Conservation (phyloP, 2,113 vertebrate species). For the Aegithalos caudatus region DNA sequence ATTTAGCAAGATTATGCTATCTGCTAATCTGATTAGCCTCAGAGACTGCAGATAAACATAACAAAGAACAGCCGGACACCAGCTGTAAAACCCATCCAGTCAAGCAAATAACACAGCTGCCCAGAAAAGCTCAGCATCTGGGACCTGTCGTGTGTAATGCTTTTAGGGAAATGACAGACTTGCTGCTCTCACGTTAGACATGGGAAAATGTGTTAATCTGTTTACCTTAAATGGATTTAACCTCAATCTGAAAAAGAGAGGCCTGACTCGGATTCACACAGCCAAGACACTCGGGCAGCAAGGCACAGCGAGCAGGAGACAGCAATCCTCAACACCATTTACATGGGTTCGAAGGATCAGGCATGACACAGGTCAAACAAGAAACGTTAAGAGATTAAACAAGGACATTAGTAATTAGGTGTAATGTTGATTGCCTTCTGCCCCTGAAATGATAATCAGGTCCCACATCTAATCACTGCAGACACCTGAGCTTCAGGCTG, state of each 20-base stretch:
- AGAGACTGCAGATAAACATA: conserved; percentile 67
- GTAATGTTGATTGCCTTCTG: background rate
- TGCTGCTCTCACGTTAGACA: conserved; percentile 44
- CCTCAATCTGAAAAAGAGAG: conserved; percentile 46
- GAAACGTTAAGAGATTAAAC: conserved; percentile 27
- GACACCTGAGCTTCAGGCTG: background rate
- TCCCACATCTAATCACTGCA: background rate
- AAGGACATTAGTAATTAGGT: conserved; percentile 4
- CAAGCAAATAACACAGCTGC: conserved; percentile 66
- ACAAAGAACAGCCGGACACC: conserved; percentile 74
- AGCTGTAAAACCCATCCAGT: conserved; percentile 70
- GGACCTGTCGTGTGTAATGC: conserved; percentile 64
- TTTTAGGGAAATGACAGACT: conserved; percentile 73
- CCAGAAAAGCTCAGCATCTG: conserved; percentile 69
- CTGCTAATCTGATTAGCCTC: conserved; percentile 72
- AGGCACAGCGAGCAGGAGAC: background rate
- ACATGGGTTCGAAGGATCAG: background rate
- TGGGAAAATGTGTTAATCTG: conserved; percentile 66
- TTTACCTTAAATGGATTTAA: conserved; percentile 72
- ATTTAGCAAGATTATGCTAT: conserved; percentile 63
- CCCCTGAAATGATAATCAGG: background rate
- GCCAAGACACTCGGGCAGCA: background rate
- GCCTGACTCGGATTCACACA: background rate
- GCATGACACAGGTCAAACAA: background rate
- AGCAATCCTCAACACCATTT: background rate